A percentile compares a stretch with the other conserved stretches of the same genome.
Evolutionary conservation across 2,113 vertebrate species (phyloP).

Genomic region (Cinclus mexicanus): DNA sequence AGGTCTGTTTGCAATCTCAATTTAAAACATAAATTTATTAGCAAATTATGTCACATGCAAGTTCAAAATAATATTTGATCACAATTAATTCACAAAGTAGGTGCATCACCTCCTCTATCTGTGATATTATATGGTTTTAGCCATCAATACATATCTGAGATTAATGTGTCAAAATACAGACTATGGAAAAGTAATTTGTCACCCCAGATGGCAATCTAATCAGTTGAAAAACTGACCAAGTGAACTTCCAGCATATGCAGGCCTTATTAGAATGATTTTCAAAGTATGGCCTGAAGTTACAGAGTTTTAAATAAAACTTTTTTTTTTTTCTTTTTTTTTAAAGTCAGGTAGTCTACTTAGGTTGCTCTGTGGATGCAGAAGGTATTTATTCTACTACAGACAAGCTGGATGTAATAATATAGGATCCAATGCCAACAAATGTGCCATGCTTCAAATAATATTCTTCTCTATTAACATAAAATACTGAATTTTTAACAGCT

Average conservation of each 20-base stretch:
- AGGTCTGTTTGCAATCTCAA: background rate
- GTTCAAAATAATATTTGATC: background rate
- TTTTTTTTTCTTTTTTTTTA: background rate
- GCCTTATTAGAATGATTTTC: background rate
- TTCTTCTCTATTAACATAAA: background rate
- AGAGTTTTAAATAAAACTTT: background rate
- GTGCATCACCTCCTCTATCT: background rate
- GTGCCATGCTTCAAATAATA: background rate
- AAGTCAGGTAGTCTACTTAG: background rate
- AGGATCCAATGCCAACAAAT: background rate
- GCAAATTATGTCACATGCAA: background rate
- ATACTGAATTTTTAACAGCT: background rate
- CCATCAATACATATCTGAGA: background rate
- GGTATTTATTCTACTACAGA: background rate
- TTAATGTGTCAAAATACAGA: conserved; percentile 22
- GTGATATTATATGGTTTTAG: background rate
- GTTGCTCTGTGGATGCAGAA: background rate
- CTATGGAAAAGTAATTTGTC: conserved; percentile 18
- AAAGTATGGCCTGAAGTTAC: background rate
- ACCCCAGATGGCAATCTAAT: conserved; percentile 4
- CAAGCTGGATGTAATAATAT: background rate
- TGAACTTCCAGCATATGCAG: background rate
- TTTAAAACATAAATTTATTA: background rate
- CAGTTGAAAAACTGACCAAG: conserved; percentile 3
- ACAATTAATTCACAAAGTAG: background rate